Evolutionary conservation across 2,888 invertebrate genomes (phyloP), one percentile per base, ranked within the genome.

Genomic region (Rhogogaster chlorosoma): DNA sequence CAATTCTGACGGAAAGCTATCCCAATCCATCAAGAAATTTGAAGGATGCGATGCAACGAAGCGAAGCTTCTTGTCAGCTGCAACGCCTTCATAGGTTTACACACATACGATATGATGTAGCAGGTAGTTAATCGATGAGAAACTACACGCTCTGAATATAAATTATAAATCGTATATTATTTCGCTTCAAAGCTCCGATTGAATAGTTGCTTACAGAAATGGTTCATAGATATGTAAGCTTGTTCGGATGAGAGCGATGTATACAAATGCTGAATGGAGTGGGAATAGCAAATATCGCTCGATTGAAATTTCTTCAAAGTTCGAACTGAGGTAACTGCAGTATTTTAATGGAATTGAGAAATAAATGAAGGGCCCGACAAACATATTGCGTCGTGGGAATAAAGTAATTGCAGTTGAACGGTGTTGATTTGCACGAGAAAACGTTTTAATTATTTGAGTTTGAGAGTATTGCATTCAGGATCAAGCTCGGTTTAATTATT

Each of bases 1-100:
- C 49, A 83, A 83, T 29, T 83, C 49, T 61, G 80, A 80, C 61
- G 80, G 61, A 80, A 80, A 80, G 38, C 32, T 61, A 38, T 61
- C 80, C 36, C n/a, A 49, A 6, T 1, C 18, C 0, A 12, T 12
- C n/a, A 32, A 53, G 77, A 77, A 77, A 42, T 42, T 38, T 9
- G 22, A 42, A 3, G 64, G 26, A 32, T 26, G 32, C 67, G 12
- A 67, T 67, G 77, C 49, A n/a, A 3, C 18, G 49, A 49, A 77
- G 29, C 49, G 77, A 53, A 77, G 7, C 3, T 53, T 77, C 53
- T 77, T 32, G 77, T 53, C 53, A 29, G n/a, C 53, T 53, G 29
- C 26, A 53, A 77, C 53, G 53, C n/a, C 77, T 73, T 73, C 22
- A 2, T 32, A 9, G 32, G 70, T 70, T 4, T 36, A 5, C 36